These are phyloP conservation scores for Lasioglossum baleicum DNA, from an alignment of 1,140 invertebrate species.

Conservation along the genomic window DNA sequence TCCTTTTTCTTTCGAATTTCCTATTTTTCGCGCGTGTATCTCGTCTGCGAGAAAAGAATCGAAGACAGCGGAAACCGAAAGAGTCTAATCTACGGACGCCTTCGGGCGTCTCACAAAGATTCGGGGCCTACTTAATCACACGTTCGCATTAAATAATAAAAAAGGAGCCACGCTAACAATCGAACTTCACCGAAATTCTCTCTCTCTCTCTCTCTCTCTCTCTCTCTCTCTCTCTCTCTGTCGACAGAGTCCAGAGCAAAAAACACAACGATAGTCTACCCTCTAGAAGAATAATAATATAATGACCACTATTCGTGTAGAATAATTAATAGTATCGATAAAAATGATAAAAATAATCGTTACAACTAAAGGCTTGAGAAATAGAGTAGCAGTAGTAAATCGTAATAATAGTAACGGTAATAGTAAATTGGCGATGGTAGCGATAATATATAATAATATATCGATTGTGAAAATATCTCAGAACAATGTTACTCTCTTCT, in stretches of 20 bases:
- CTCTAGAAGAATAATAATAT: constrained; percentile 47
- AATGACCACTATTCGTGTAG: constrained; percentile 42
- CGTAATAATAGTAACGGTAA: constrained; percentile 44
- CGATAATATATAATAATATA: constrained; percentile 54
- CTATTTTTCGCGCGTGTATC: background rate
- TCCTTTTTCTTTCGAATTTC: too few relatives aligned
- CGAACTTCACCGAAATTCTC: background rate
- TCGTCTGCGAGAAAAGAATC: background rate
- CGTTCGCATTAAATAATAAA: constrained; percentile 45
- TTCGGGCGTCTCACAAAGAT: constrained; percentile 20
- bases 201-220: background rate
- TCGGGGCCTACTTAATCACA: constrained; percentile 43
- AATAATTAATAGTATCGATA: constrained; percentile 28
- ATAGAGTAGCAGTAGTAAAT: constrained; percentile 40
- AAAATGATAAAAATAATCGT: constrained; percentile 10
- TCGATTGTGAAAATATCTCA: constrained; percentile 62
- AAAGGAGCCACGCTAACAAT: constrained; percentile 20
- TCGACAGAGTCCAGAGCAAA: background rate
- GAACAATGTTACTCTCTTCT: constrained; percentile 49
- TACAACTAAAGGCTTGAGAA: constrained; percentile 55
- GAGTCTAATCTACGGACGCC: constrained; percentile 18
- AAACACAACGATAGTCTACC: constrained; percentile 30
- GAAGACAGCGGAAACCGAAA: constrained; percentile 7
- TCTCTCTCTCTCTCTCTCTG: background rate
- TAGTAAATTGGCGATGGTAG: constrained; percentile 49